Percentiles rank a stretch among this genome's conserved stretches.
phyloP scores from a whole-genome alignment of 2,113 vertebrate genomes.

The Macrotus californicus region DNA sequence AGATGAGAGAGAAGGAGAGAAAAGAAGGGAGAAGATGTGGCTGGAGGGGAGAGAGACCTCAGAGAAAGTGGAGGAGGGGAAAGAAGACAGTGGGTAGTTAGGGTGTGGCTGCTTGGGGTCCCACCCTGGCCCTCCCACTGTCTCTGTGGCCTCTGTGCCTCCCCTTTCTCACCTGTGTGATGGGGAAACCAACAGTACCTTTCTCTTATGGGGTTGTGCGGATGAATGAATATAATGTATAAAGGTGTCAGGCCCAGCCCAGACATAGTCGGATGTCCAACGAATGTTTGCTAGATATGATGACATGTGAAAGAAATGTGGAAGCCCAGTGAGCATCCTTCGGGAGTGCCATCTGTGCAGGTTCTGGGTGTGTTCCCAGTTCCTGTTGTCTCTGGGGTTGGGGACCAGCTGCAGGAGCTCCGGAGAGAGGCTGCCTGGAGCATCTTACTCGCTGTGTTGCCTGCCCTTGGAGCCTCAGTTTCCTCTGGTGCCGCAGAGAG shows the following conservation, averaged over 20 bases:
- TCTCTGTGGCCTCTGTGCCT: not conserved
- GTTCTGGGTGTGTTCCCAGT: not conserved
- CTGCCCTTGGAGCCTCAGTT: not conserved
- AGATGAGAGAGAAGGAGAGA: not conserved
- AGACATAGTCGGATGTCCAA: not conserved
- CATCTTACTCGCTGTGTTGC: rapidly evolving
- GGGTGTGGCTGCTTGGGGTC: not conserved
- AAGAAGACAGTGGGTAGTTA: not conserved
- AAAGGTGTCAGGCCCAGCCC: not conserved
- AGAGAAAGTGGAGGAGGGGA: not conserved
- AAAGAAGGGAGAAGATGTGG: too few relatives aligned
- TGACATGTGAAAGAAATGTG: not conserved
- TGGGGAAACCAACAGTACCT: not conserved
- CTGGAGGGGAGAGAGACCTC: not conserved
- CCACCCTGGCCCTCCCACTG: not conserved
- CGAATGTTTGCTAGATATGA: not conserved
- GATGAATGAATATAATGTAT: not conserved
- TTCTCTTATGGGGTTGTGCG: not conserved
- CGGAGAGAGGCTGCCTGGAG: not conserved
- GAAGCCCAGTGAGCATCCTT: not conserved
- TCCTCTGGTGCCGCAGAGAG: not conserved
- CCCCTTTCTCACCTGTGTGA: not conserved
- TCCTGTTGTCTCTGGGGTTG: not conserved
- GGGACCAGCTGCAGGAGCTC: not conserved
- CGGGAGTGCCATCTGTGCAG: not conserved